Percentiles rank a stretch among this genome's conserved stretches.
Conservation (phyloP, 1,140 invertebrate genomes). For the Goniozus legneri region DNA sequence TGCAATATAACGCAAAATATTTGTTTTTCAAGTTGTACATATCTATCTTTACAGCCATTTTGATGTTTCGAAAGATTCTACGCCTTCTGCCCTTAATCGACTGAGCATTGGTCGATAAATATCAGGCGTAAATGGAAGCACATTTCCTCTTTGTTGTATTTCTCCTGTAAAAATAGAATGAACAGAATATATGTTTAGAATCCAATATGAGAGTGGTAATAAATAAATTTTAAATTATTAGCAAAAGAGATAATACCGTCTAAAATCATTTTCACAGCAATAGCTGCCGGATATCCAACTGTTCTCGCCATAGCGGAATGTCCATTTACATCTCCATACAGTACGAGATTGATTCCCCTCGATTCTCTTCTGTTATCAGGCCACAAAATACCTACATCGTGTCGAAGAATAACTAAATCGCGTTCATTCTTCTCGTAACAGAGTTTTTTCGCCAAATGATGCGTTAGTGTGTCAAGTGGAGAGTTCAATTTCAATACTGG, state of each 20-base stretch:
- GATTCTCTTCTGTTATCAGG: slow-evolving; percentile 80
- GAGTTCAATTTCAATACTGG: slow-evolving; percentile 78
- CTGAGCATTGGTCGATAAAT: slow-evolving; percentile 89
- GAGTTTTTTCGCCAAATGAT: slow-evolving; percentile 85
- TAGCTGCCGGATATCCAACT: slow-evolving; percentile 93
- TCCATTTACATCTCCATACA: slow-evolving; percentile 80
- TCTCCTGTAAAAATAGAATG: slow-evolving; percentile 68
- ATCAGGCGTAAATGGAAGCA: slow-evolving; percentile 83
- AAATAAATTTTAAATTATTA: neutral
- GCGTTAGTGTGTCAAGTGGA: slow-evolving; percentile 87
- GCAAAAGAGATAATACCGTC: slow-evolving; percentile 63
- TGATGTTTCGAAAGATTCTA: slow-evolving; percentile 72
- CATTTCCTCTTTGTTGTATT: slow-evolving; percentile 90
- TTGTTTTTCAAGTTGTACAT: slow-evolving; percentile 2
- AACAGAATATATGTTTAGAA: slow-evolving; percentile 8
- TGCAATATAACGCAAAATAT: slow-evolving; percentile 13
- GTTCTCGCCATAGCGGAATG: slow-evolving; percentile 98
- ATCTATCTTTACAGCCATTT: slow-evolving; percentile 42
- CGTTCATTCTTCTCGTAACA: slow-evolving; percentile 79
- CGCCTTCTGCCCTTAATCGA: slow-evolving; percentile 79
- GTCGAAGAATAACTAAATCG: slow-evolving; percentile 91
- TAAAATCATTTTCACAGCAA: slow-evolving; percentile 95
- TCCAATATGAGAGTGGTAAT: too few species aligned
- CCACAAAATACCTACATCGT: slow-evolving; percentile 91
- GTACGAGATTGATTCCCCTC: slow-evolving; percentile 88